Conservation (phyloP, 2,113 vertebrate species). For the Gadus macrocephalus region DNA sequence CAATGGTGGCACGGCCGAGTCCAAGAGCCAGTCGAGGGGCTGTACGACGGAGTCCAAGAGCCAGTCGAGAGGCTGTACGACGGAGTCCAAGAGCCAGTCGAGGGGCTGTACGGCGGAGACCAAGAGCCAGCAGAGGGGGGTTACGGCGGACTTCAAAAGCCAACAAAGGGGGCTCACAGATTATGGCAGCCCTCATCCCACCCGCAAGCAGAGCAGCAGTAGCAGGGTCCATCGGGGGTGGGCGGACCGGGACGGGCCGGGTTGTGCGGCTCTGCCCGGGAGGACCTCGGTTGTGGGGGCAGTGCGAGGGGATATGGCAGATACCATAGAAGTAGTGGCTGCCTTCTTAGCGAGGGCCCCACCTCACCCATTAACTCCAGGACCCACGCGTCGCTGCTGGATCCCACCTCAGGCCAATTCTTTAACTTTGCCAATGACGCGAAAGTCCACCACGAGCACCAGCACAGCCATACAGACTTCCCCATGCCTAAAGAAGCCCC, state of each 20-base stretch:
- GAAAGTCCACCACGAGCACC: conserved; percentile 65
- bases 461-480: conserved; percentile 85
- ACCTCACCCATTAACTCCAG: conserved; percentile 71
- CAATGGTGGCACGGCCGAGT: conserved; percentile 57
- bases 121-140: conserved; percentile 53
- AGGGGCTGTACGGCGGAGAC: background rate
- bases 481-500: conserved; percentile 76
- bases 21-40: conserved; percentile 59
- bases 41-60: conserved; percentile 56
- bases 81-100: conserved; percentile 57
- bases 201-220: conserved; percentile 58
- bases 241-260: conserved; percentile 43
- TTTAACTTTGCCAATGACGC: conserved; percentile 74
- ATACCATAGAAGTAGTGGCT: conserved; percentile 67
- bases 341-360: conserved; percentile 69
- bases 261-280: conserved; percentile 41
- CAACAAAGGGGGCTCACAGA: conserved; percentile 47
- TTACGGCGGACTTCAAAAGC: conserved; percentile 55
- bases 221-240: conserved; percentile 49
- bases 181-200: conserved; percentile 62
- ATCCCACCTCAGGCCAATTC: conserved; percentile 69
- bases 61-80: conserved; percentile 60
- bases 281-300: conserved; percentile 69
- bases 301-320: conserved; percentile 71
- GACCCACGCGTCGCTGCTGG: conserved; percentile 71